A percentile compares a stretch with the other conserved stretches of the same genome.
These are phyloP conservation scores for Cichladusa arquata DNA, from an alignment of 2,113 vertebrate genomes.

Conservation along the genomic window DNA sequence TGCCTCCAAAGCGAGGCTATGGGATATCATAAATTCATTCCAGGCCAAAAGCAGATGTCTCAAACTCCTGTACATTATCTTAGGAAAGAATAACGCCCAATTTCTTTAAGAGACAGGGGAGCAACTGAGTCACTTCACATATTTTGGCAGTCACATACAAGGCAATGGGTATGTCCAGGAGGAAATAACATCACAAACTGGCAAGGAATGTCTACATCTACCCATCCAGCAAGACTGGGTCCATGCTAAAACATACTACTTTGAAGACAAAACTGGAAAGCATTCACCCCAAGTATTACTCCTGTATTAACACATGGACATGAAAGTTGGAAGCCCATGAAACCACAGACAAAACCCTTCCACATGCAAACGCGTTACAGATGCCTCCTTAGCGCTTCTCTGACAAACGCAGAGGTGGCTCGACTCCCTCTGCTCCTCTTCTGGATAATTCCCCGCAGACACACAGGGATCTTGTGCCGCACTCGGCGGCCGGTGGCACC, in stretches of 20 bases:
- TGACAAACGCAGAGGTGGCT: background rate
- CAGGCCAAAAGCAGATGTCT: background rate
- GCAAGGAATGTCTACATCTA: background rate
- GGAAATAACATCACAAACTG: constrained; percentile 10
- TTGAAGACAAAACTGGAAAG: rapidly evolving
- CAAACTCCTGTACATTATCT: background rate
- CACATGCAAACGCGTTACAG: background rate
- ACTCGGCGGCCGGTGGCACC: background rate
- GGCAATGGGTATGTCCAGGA: background rate
- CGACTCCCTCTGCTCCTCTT: background rate
- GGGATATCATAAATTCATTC: background rate
- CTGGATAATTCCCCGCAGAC: constrained; percentile 6
- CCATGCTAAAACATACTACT: background rate
- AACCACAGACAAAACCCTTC: background rate
- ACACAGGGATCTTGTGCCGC: rapidly evolving
- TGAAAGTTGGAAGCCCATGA: background rate
- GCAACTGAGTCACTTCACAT: constrained; percentile 7
- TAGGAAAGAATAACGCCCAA: background rate
- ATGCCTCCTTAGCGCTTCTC: background rate
- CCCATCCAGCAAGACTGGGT: background rate
- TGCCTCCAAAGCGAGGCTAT: background rate
- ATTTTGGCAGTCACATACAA: background rate
- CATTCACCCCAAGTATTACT: background rate
- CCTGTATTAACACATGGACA: background rate
- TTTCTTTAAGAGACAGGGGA: background rate